A percentile compares a stretch with the other conserved stretches of the same genome.
Evolutionary conservation across 2,113 vertebrate species (phyloP).

Genomic region (Sclerurus mexicanus): DNA sequence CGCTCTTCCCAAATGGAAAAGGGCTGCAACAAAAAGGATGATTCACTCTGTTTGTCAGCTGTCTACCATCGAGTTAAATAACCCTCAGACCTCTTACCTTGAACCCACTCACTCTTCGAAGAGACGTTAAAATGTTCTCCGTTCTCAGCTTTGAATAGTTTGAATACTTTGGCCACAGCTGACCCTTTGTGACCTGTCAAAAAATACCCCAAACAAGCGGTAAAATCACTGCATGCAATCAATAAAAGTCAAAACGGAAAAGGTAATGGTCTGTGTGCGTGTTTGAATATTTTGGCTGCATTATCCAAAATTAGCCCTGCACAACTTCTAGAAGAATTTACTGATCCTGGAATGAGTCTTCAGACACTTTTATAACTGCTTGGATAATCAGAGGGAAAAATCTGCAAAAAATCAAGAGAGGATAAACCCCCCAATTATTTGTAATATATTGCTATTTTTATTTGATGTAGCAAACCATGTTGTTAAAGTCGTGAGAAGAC

Average conservation of each 20-base stretch:
- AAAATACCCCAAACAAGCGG: neutral
- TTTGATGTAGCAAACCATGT: neutral
- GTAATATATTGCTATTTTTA: neutral
- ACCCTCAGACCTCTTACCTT: conserved; percentile 78
- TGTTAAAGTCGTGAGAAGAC: neutral
- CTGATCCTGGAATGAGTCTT: neutral
- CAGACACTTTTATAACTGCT: neutral
- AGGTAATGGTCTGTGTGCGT: neutral
- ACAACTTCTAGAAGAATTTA: neutral
- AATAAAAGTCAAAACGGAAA: neutral
- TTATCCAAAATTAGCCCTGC: neutral
- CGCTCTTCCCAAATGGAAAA: neutral
- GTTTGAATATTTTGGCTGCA: neutral
- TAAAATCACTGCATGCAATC: neutral
- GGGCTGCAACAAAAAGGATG: neutral
- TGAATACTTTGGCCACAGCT: conserved; percentile 82
- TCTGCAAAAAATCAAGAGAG: neutral
- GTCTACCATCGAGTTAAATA: neutral
- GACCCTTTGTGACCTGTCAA: conserved; percentile 84
- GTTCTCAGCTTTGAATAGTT: conserved; percentile 79
- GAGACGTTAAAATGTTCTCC: conserved; percentile 88
- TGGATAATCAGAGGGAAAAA: neutral
- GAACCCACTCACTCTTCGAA: conserved; percentile 89
- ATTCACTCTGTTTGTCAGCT: neutral
- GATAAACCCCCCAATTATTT: neutral